These are phyloP conservation scores for Premnoplex brunnescens DNA, from an alignment of 2,797 vertebrate species.

Conservation along the genomic window DNA sequence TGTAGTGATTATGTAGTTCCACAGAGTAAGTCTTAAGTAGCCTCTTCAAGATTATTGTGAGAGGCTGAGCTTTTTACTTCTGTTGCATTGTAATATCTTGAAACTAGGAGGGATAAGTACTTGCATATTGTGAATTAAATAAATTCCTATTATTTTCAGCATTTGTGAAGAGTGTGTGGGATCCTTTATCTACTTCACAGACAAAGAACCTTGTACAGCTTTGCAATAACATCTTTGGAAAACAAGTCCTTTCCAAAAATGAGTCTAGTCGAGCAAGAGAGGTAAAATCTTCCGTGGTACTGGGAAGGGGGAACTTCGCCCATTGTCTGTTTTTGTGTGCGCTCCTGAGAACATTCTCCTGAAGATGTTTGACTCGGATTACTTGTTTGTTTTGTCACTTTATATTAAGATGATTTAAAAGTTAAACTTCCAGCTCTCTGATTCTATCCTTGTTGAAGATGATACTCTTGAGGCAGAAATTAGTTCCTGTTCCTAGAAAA, in stretches of 20 bases:
- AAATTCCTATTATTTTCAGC: slow-evolving; percentile 64
- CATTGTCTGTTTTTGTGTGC: accelerated
- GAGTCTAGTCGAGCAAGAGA: slow-evolving; percentile 83
- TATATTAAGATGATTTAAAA: background rate
- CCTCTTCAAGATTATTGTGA: background rate
- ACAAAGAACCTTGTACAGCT: slow-evolving; percentile 80
- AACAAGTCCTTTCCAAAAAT: slow-evolving; percentile 78
- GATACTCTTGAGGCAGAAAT: background rate
- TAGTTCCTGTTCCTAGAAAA: background rate
- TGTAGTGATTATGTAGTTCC: background rate
- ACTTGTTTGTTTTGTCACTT: background rate
- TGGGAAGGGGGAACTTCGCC: background rate
- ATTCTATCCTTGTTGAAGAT: background rate
- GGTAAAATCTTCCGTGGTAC: slow-evolving; percentile 71
- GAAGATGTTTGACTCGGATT: background rate
- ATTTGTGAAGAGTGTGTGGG: slow-evolving; percentile 87
- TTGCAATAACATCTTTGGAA: slow-evolving; percentile 81
- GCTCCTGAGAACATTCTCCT: background rate
- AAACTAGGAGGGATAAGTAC: background rate
- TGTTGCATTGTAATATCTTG: background rate
- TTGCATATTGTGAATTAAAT: background rate
- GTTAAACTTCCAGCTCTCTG: background rate
- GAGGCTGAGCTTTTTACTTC: background rate
- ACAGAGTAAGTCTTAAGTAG: background rate
- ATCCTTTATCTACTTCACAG: slow-evolving; percentile 86